Evolutionary conservation across 1,140 invertebrate genomes (phyloP).

Genomic region (Oryctes rhinoceros): DNA sequence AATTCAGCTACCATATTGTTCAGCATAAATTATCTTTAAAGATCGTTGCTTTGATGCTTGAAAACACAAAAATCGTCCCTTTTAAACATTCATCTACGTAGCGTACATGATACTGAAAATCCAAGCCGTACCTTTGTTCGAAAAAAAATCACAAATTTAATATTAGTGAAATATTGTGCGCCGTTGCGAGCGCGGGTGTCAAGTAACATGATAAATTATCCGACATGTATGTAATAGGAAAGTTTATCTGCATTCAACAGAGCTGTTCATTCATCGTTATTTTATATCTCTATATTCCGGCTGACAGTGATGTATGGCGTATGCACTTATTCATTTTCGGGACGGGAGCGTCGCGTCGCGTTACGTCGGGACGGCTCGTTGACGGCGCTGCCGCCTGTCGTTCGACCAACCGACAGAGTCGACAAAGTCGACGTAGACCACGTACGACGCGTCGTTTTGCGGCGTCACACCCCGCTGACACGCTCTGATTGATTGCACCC

Average conservation of each 20-base stretch:
- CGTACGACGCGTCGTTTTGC: conserved; percentile 45
- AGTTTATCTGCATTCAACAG: conserved; percentile 60
- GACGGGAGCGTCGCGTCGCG: conserved; percentile 35
- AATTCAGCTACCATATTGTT: neutral
- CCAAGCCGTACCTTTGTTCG: neutral
- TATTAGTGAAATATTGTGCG: conserved; percentile 18
- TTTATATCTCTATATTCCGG: conserved; percentile 60
- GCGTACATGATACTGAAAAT: neutral
- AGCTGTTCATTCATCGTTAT: conserved; percentile 59
- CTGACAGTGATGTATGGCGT: conserved; percentile 60
- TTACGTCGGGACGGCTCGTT: conserved; percentile 44
- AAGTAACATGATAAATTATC: conserved; percentile 58
- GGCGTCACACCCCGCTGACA: conserved; percentile 56
- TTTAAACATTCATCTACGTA: neutral
- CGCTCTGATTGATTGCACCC: conserved; percentile 56
- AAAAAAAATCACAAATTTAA: conserved; percentile 5
- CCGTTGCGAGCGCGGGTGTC: conserved; percentile 41
- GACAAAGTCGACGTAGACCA: neutral
- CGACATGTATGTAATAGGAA: conserved; percentile 60
- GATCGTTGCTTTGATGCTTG: neutral
- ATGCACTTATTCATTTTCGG: conserved; percentile 58
- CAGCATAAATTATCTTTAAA: neutral
- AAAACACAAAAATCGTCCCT: neutral
- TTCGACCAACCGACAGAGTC: neutral
- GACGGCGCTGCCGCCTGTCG: neutral